Evolutionary conservation across 2,113 vertebrate genomes (phyloP).

Genomic region (Hippotragus niger): DNA sequence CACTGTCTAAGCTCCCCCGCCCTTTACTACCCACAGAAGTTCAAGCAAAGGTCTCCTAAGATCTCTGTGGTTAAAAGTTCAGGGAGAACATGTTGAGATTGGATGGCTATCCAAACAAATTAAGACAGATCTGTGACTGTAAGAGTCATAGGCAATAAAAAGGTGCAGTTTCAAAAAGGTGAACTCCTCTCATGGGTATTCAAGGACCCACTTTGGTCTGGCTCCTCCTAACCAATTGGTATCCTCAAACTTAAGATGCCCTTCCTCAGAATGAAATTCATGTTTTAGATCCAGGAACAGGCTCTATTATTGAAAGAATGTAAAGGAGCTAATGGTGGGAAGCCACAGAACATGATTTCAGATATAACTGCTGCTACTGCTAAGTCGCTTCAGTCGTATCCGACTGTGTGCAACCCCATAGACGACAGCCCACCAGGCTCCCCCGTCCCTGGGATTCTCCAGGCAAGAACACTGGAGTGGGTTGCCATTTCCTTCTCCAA

Average conservation of each 20-base stretch:
- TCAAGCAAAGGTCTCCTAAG: conserved; percentile 31
- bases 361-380: neutral
- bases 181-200: neutral
- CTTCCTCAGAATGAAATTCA: neutral
- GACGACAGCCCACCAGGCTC: no score
- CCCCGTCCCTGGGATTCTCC: no score
- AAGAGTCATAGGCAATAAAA: neutral
- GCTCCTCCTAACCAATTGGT: neutral
- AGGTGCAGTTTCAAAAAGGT: neutral
- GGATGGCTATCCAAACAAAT: neutral
- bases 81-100: neutral
- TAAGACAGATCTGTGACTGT: neutral
- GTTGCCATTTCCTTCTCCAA: no score
- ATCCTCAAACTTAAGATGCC: neutral
- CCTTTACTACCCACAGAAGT: neutral
- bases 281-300: neutral
- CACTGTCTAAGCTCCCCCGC: neutral
- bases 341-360: no score
- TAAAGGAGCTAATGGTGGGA: neutral
- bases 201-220: neutral
- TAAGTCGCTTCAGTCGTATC: no score
- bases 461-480: no score
- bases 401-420: no score
- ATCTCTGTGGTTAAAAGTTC: neutral
- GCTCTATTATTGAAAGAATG: neutral